phyloP scores from a whole-genome alignment of 1,140 invertebrate genomes.

The Reticulitermes speratus region DNA sequence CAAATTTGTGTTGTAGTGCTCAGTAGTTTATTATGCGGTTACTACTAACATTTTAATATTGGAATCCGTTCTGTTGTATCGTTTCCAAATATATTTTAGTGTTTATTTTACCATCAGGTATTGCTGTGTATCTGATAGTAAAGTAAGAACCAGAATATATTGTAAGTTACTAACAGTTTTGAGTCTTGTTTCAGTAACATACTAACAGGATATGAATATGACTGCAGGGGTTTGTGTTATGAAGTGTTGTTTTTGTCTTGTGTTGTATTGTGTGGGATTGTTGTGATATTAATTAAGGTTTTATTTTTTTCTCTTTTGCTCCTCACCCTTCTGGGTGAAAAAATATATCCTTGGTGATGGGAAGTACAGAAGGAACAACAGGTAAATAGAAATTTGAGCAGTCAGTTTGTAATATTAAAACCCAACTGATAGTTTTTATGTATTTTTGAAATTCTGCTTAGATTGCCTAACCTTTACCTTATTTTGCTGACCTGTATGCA shows the following conservation, averaged over 20 bases:
- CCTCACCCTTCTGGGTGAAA: conserved; percentile 15
- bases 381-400: conserved; percentile 29
- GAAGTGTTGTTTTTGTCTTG: conserved; percentile 26
- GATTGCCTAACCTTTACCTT: too few relatives aligned
- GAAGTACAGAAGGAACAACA: conserved; percentile 35
- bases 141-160: too few relatives aligned
- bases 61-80: not conserved
- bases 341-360: conserved; percentile 32
- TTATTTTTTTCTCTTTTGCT: conserved; percentile 27
- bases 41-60: not conserved
- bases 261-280: conserved; percentile 21
- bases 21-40: not conserved
- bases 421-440: not conserved
- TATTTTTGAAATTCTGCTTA: too few relatives aligned
- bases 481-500: too few relatives aligned
- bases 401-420: not conserved
- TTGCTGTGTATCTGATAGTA: too few relatives aligned
- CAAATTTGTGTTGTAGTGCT: too few relatives aligned
- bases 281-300: conserved; percentile 20
- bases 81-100: too few relatives aligned
- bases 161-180: not conserved
- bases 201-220: too few relatives aligned
- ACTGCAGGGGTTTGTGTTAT: conserved; percentile 17
- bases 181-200: not conserved
- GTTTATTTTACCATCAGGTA: too few relatives aligned